phyloP scores from a whole-genome alignment of 1,140 invertebrate genomes.

The Lamellibrachia luymesi region DNA sequence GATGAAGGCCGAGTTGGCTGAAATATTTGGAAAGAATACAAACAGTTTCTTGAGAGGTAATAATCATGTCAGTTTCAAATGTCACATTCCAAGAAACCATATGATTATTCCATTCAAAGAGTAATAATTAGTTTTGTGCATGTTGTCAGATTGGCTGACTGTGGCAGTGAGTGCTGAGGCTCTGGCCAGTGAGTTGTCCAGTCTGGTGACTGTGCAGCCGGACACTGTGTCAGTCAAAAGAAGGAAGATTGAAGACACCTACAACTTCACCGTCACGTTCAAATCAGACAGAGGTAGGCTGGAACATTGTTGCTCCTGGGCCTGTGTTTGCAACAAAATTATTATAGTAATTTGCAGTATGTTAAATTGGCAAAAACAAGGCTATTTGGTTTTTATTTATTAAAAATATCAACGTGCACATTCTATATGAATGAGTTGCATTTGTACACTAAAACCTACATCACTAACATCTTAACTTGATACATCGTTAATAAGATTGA shows the following conservation, averaged over 20 bases:
- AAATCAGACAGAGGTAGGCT: neutral
- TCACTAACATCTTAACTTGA: no score
- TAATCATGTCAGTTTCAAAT: neutral
- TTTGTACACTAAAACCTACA: no score
- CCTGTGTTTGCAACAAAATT: neutral
- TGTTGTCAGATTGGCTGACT: neutral
- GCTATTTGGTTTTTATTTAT: no score
- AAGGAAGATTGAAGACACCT: neutral
- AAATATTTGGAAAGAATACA: neutral
- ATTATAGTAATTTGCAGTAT: no score
- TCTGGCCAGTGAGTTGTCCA: slow-evolving; percentile 3
- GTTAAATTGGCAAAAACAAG: no score
- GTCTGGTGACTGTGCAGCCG: neutral
- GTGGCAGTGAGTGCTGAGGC: neutral
- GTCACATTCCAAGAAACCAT: neutral
- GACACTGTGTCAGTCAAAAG: neutral
- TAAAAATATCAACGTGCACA: no score
- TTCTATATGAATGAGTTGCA: no score
- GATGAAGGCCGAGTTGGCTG: neutral
- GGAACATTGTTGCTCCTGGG: neutral
- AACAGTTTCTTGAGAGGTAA: neutral
- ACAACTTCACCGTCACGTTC: neutral
- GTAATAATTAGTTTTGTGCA: neutral
- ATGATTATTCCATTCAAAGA: neutral
- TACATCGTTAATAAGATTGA: no score